Evolutionary conservation across 2,797 vertebrate genomes (phyloP).

Genomic region (Rhynchonycteris naso): DNA sequence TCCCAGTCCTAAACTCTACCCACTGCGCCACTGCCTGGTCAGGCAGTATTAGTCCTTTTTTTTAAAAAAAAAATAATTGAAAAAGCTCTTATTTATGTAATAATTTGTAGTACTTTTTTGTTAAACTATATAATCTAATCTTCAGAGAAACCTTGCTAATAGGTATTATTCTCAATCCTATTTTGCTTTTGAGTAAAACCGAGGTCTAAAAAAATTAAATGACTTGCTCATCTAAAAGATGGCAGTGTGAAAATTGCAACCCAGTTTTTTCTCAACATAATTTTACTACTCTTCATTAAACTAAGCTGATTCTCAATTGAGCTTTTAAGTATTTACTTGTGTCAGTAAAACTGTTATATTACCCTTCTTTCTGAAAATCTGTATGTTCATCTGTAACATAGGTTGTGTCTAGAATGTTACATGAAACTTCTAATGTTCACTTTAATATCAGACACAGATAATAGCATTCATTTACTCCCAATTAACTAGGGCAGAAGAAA

Average conservation of each 20-base stretch:
- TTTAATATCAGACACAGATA: background rate
- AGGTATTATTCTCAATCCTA: background rate
- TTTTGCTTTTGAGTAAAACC: slow-evolving; percentile 50
- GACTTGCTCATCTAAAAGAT: background rate
- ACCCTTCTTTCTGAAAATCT: background rate
- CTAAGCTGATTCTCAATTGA: background rate
- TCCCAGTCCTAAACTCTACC: too few relatives aligned
- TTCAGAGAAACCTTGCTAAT: background rate
- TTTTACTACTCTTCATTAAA: background rate
- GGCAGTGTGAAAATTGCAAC: background rate
- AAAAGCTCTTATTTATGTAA: slow-evolving; percentile 16
- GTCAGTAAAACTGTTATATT: background rate
- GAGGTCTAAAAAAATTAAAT: background rate
- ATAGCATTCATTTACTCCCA: background rate
- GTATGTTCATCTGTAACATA: background rate
- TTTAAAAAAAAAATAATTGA: background rate
- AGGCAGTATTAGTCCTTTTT: too few relatives aligned
- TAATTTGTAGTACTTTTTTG: slow-evolving; percentile 32
- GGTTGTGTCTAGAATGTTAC: background rate
- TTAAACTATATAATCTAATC: slow-evolving; percentile 50
- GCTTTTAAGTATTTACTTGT: background rate
- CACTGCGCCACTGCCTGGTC: too few relatives aligned
- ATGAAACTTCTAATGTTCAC: background rate
- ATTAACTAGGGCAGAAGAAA: background rate
- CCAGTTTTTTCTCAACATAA: background rate